A percentile compares a stretch with the other conserved stretches of the same genome.
These are phyloP conservation scores for Enteromius thamalakanensis DNA, from an alignment of 2,797 vertebrate species.

Conservation along the genomic window DNA sequence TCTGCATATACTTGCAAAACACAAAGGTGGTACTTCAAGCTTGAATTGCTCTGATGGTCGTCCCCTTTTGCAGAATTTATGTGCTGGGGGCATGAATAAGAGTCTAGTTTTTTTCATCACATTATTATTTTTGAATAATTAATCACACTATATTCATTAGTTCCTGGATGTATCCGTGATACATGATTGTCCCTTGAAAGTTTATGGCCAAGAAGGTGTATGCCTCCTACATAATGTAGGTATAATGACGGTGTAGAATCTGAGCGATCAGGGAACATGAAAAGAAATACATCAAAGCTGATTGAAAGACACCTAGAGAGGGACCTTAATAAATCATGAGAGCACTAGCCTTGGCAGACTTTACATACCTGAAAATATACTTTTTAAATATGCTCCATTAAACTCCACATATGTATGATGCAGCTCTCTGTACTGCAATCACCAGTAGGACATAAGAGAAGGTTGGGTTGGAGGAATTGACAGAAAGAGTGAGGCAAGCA, in stretches of 20 bases:
- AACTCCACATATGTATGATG: not conserved
- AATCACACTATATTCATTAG: constrained; percentile 1
- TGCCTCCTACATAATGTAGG: not conserved
- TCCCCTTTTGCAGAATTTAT: not conserved
- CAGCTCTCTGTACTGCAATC: not conserved
- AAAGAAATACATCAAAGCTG: constrained; percentile 26
- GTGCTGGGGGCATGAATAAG: not conserved
- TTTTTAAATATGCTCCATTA: not conserved
- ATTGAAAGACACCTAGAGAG: constrained; percentile 17
- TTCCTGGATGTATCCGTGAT: not conserved
- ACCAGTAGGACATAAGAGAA: not conserved
- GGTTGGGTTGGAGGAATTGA: not conserved
- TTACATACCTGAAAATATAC: not conserved
- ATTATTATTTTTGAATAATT: constrained; percentile 2
- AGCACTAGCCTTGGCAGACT: not conserved
- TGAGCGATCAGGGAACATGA: constrained; percentile 2
- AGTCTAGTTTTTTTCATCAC: not conserved
- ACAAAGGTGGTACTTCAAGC: not conserved
- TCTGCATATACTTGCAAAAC: not conserved
- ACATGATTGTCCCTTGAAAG: not conserved
- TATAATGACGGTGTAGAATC: constrained; percentile 6
- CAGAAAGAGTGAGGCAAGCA: constrained; percentile 6
- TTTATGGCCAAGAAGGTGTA: not conserved
- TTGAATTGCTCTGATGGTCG: not conserved
- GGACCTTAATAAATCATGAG: constrained; percentile 10